phyloP scores from a whole-genome alignment of 2,888 invertebrate genomes.

The Pseudolycoriella hygida region DNA sequence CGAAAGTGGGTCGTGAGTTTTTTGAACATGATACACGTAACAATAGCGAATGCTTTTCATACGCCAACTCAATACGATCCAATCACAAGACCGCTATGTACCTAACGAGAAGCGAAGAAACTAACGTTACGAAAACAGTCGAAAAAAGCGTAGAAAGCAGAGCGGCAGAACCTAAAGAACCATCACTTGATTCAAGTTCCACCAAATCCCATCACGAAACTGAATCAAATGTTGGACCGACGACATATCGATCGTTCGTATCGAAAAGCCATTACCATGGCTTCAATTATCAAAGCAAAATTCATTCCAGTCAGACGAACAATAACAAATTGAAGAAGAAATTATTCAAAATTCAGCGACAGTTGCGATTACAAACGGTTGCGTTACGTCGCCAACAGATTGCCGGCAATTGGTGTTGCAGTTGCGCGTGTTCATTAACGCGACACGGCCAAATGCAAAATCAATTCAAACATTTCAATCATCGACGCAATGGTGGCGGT shows the following conservation, averaged over 20 bases:
- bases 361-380: background rate
- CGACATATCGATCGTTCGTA: background rate
- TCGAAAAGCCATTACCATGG: background rate
- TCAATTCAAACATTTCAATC: background rate
- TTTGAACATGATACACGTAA: slow-evolving; percentile 13
- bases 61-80: background rate
- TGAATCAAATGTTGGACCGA: background rate
- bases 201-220: background rate
- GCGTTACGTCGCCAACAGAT: background rate
- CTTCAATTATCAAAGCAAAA: background rate
- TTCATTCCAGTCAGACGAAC: background rate
- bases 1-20: slow-evolving; percentile 8
- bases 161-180: background rate
- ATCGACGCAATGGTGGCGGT: background rate
- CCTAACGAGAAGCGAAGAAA: background rate
- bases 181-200: background rate
- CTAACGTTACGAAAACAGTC: background rate
- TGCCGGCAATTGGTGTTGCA: background rate
- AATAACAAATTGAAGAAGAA: background rate
- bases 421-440: background rate
- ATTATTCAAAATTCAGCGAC: slow-evolving; percentile 2
- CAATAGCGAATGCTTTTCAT: background rate
- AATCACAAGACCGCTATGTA: background rate
- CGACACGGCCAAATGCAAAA: background rate
- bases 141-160: background rate